phyloP scores from a whole-genome alignment of 2,797 vertebrate genomes.

The Pachyuromys duprasi region DNA sequence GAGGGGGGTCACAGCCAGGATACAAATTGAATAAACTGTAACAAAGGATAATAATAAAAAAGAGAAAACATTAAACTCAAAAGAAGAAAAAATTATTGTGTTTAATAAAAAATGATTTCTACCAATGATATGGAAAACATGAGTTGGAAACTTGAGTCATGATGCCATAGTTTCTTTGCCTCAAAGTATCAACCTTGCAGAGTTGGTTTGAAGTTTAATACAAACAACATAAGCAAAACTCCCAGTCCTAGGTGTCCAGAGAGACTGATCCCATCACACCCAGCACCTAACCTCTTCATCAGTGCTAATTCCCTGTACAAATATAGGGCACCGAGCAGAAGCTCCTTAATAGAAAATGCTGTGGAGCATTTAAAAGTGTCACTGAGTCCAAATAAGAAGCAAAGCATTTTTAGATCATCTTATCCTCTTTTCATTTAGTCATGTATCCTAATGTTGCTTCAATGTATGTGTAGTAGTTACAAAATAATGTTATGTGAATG shows the following conservation, averaged over 20 bases:
- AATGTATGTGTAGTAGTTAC: neutral
- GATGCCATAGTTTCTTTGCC: neutral
- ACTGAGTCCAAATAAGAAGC: neutral
- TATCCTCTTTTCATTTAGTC: neutral
- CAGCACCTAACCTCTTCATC: neutral
- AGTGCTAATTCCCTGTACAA: neutral
- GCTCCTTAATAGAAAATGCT: neutral
- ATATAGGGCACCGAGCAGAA: neutral
- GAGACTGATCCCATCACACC: neutral
- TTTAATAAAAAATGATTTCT: constrained; percentile 36
- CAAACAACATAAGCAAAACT: neutral
- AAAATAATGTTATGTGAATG: constrained; percentile 19
- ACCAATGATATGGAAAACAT: neutral
- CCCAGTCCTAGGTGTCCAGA: neutral
- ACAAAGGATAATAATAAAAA: too few species aligned
- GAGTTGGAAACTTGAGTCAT: neutral
- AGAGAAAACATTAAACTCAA: too few species aligned
- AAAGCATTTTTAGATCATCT: neutral
- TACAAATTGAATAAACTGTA: too few species aligned
- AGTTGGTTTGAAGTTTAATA: neutral
- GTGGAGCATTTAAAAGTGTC: neutral
- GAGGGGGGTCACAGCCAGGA: too few species aligned
- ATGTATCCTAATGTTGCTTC: neutral
- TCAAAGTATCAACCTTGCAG: neutral
- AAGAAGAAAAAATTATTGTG: too few species aligned